phyloP scores from a whole-genome alignment of 2,797 vertebrate genomes.

The Pseudotriccus pelzelni region DNA sequence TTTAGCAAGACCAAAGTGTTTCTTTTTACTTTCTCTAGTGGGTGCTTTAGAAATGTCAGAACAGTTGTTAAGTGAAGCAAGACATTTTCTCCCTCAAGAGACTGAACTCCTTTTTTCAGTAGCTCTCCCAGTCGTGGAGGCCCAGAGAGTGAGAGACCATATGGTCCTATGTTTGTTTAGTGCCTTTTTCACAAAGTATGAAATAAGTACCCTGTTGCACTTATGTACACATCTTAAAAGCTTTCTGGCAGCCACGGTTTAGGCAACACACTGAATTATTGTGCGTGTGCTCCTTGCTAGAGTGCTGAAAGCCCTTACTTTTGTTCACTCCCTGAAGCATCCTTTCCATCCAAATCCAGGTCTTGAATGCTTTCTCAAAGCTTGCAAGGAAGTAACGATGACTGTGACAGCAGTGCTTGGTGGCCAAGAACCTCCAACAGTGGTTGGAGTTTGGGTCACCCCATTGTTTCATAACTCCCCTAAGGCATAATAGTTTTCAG shows the following conservation, averaged over 20 bases:
- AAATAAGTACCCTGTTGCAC: neutral
- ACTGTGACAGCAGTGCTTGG: neutral
- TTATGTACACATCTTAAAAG: neutral
- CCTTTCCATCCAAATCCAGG: neutral
- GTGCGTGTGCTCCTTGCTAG: neutral
- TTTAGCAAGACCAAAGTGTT: neutral
- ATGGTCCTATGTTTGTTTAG: neutral
- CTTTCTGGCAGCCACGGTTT: neutral
- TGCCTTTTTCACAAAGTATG: neutral
- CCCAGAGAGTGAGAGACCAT: neutral
- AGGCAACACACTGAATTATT: neutral
- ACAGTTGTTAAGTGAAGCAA: neutral
- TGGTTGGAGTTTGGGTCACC: too few species aligned
- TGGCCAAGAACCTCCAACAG: too few species aligned
- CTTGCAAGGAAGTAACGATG: neutral
- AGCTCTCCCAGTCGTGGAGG: neutral
- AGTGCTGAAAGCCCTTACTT: neutral
- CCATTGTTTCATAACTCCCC: rapidly evolving
- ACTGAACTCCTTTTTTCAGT: neutral
- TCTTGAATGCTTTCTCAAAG: neutral
- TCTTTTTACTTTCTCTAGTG: neutral
- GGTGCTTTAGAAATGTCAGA: neutral
- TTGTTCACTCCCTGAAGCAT: neutral
- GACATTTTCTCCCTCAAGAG: neutral
- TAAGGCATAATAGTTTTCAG: neutral